These are phyloP conservation scores for Melanitta fusca DNA, from an alignment of 2,797 vertebrate species.

Conservation along the genomic window DNA sequence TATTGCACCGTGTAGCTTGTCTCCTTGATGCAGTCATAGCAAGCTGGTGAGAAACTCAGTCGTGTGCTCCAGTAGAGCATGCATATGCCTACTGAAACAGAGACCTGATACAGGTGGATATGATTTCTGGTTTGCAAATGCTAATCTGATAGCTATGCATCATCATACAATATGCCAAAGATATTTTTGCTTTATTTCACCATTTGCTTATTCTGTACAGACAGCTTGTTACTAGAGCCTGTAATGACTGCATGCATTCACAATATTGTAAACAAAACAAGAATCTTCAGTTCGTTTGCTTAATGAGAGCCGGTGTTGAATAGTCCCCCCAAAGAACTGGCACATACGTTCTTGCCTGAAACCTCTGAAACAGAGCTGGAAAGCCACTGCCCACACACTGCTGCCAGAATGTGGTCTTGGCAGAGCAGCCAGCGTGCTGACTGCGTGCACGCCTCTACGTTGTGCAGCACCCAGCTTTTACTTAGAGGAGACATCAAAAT, in stretches of 20 bases:
- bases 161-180: not conserved
- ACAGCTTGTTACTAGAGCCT: not conserved
- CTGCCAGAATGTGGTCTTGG: not conserved
- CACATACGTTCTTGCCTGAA: not conserved
- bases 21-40: not conserved
- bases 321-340: not conserved
- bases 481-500: too few relatives aligned
- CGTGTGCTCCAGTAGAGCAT: not conserved
- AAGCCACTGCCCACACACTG: not conserved
- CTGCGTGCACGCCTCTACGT: accelerated
- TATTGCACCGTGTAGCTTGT: not conserved
- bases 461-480: accelerated
- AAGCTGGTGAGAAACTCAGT: not conserved
- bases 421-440: not conserved
- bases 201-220: not conserved
- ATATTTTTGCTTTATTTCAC: not conserved
- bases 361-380: not conserved
- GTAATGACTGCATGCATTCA: not conserved
- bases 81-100: not conserved
- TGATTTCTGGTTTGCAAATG: not conserved
- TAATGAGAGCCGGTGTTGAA: not conserved
- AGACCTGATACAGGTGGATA: not conserved
- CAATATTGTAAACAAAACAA: not conserved
- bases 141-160: not conserved
- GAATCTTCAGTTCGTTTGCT: not conserved